phyloP scores from a whole-genome alignment of 2,797 vertebrate species.

The Gadopsis marmoratus region DNA sequence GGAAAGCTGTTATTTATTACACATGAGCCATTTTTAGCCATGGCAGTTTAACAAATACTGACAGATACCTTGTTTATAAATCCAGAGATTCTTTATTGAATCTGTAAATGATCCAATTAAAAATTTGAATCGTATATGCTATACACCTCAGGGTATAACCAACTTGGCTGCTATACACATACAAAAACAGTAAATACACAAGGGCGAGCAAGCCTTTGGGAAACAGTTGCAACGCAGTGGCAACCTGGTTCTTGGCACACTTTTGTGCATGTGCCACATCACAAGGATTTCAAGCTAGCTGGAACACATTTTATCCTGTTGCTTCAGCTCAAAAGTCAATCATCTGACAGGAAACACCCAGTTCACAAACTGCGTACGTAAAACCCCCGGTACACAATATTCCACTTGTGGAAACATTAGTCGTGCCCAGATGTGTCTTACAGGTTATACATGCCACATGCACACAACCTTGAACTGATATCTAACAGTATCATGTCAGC shows the following conservation, averaged over 20 bases:
- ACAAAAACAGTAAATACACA: slow-evolving; percentile 23
- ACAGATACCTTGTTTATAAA: slow-evolving; percentile 5
- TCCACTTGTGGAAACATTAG: neutral
- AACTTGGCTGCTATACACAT: neutral
- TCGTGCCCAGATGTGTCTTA: neutral
- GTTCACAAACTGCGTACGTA: neutral
- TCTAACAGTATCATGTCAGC: slow-evolving; percentile 1
- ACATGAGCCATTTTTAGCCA: neutral
- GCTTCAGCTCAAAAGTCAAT: slow-evolving; percentile 9
- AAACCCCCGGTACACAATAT: neutral
- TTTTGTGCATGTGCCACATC: slow-evolving; percentile 16
- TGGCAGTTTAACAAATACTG: neutral
- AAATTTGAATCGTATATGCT: slow-evolving; percentile 6
- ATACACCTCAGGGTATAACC: slow-evolving; percentile 5
- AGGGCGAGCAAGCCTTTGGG: slow-evolving; percentile 24
- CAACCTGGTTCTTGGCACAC: slow-evolving; percentile 14
- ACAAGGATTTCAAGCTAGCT: slow-evolving; percentile 24
- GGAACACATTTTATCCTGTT: slow-evolving; percentile 27
- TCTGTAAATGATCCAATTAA: neutral
- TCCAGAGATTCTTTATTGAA: slow-evolving; percentile 1
- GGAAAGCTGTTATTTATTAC: slow-evolving; percentile 7
- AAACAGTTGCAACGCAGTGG: slow-evolving; percentile 40
- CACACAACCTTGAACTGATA: slow-evolving; percentile 4
- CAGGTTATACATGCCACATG: neutral
- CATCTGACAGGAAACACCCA: neutral